Conservation (phyloP, 2,797 vertebrate species). For the Todus mexicanus region DNA sequence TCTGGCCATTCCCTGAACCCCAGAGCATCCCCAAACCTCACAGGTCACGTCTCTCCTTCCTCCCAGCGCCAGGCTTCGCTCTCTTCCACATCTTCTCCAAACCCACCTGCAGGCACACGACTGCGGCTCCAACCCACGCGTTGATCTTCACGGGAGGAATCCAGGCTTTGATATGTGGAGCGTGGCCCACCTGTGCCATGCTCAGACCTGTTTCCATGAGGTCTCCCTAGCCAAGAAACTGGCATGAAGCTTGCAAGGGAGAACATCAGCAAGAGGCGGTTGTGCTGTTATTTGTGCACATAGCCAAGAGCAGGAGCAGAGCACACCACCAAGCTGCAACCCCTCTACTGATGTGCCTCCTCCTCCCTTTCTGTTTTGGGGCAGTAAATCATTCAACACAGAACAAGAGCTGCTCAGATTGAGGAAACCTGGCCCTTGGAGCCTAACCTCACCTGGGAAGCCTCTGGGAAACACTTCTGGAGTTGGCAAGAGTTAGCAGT, state of each 20-base stretch:
- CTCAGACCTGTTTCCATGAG: neutral
- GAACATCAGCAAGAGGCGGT: neutral
- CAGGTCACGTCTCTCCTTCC: neutral
- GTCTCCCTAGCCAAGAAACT: neutral
- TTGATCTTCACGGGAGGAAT: neutral
- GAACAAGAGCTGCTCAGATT: neutral
- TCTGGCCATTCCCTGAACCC: neutral
- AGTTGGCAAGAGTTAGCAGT: neutral
- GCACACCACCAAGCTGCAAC: neutral
- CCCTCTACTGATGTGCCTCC: neutral
- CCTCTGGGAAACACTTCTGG: neutral
- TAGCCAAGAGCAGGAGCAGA: neutral
- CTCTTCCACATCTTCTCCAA: neutral
- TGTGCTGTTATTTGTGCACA: accelerated
- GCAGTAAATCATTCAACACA: neutral
- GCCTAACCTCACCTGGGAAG: neutral
- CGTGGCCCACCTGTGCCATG: neutral
- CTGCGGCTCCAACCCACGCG: neutral
- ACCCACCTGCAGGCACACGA: neutral
- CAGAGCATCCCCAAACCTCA: neutral
- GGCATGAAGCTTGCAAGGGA: neutral
- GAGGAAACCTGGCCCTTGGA: neutral
- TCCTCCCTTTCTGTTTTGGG: neutral
- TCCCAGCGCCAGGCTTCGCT: neutral
- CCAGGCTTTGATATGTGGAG: neutral